Evolutionary conservation across 2,797 vertebrate species (phyloP), one percentile per base, ranked within the genome.

Genomic region (Spheniscus humboldti): DNA sequence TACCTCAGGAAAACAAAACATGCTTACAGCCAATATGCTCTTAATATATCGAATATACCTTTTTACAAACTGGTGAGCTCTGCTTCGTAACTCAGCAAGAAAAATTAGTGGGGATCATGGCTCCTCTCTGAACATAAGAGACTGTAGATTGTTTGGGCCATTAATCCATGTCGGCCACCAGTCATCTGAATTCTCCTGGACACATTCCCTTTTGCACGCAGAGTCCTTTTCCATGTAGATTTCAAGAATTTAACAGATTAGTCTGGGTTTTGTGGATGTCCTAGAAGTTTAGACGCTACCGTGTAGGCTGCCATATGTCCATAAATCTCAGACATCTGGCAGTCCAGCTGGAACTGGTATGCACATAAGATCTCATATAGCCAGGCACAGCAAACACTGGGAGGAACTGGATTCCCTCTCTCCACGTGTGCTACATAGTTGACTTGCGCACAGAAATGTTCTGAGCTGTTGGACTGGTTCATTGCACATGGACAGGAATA

Each of bases 311-410:
- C 91, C 91, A 55, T 94, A 94, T 92, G 95, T 80, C 82, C 47
- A 23, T 92, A 91, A 91, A 92, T 68, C 94, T 94, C 68, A 77
- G 72, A 88, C 94, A 92, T 96, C 91, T 97, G 96, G 94, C 82
- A 52, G 72, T 71, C 87, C 96, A 96, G 87, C 96, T 96, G 95
- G 94, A 93, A 12, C 81, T 96, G 87, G 94, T 90, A 78, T 62
- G 92, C 75, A 33, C n/a, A 9, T 19, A 30, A 39, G 56, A 60
- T 76, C 31, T 89, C 2, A 0, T 48, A 4, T 2, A 74, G 27
- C 39, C 33, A 7, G 1, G 2, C 56, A 31, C 48, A 62, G 37
- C 56, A 37, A 88, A n/a, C 27, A 0, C 31, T 53, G 84, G 81
- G 72, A 94, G 82, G 72, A 50, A 75, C 75, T 91, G 87, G 53